Conservation (phyloP, 2,797 vertebrate species). For the Paguma larvata region DNA sequence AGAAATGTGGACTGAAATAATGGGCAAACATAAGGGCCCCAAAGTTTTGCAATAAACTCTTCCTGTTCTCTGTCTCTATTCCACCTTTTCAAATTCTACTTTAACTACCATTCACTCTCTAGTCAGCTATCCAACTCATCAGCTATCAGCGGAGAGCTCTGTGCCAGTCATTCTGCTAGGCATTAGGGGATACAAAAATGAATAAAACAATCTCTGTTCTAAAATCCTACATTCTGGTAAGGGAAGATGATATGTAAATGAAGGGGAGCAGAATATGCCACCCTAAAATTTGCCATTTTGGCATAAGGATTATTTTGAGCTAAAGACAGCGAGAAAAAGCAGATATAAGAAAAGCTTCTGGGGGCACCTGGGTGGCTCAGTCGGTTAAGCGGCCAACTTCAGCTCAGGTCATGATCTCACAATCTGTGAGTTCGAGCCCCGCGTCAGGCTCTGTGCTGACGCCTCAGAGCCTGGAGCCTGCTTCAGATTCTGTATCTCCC, state of each 20-base stretch:
- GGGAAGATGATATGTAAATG: not conserved
- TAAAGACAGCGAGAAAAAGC: not conserved
- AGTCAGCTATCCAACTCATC: not conserved
- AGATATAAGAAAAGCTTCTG: not conserved
- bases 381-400: too few relatives aligned
- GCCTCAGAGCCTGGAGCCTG: too few relatives aligned
- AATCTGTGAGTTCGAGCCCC: too few relatives aligned
- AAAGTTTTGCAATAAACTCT: slow-evolving; percentile 43
- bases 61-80: not conserved
- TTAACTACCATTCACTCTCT: slow-evolving; percentile 3
- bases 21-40: not conserved
- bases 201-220: not conserved
- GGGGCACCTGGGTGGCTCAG: too few relatives aligned
- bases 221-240: slow-evolving; percentile 44
- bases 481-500: too few relatives aligned
- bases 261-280: not conserved
- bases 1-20: not conserved
- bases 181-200: not conserved
- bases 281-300: not conserved
- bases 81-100: not conserved
- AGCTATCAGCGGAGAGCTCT: not conserved
- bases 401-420: too few relatives aligned
- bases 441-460: too few relatives aligned
- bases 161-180: not conserved
- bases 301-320: not conserved